Evolutionary conservation across 1,140 invertebrate species (phyloP).

Genomic region (Drosophila pseudoananassae): DNA sequence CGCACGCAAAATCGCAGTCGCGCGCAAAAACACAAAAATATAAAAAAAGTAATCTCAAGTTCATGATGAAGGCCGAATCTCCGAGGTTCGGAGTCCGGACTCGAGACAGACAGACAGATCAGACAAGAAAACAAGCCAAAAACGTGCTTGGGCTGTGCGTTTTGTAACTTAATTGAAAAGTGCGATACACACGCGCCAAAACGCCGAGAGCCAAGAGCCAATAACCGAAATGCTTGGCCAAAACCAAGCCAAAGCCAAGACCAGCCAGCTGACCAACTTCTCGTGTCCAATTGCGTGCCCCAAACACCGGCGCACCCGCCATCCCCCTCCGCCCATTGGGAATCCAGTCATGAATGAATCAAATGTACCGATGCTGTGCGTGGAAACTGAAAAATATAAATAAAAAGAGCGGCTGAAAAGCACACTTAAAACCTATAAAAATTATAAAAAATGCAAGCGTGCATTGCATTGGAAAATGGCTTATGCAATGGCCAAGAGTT

Average conservation of each 20-base stretch:
- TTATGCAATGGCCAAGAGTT: constrained; percentile 54
- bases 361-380: constrained; percentile 43
- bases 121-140: constrained; percentile 47
- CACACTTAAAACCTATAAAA: constrained; percentile 30
- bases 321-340: constrained; percentile 1
- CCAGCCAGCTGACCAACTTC: constrained; percentile 47
- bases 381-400: constrained; percentile 43
- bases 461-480: constrained; percentile 58
- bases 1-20: constrained; percentile 32
- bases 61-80: constrained; percentile 71
- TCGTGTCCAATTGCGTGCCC: constrained; percentile 52
- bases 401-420: constrained; percentile 6
- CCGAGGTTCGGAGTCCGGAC: constrained; percentile 13
- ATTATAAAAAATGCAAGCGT: constrained; percentile 54
- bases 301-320: constrained; percentile 37
- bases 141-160: constrained; percentile 77
- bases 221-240: constrained; percentile 31
- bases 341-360: constrained; percentile 50
- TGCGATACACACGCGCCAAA: constrained; percentile 78
- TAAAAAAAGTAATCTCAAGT: constrained; percentile 55
- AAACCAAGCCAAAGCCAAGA: constrained; percentile 31
- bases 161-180: constrained; percentile 80
- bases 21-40: constrained; percentile 16
- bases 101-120: constrained; percentile 50
- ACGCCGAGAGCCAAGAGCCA: constrained; percentile 32